Conservation (phyloP, 2,888 invertebrate genomes). For the Plagodis dolabraria region DNA sequence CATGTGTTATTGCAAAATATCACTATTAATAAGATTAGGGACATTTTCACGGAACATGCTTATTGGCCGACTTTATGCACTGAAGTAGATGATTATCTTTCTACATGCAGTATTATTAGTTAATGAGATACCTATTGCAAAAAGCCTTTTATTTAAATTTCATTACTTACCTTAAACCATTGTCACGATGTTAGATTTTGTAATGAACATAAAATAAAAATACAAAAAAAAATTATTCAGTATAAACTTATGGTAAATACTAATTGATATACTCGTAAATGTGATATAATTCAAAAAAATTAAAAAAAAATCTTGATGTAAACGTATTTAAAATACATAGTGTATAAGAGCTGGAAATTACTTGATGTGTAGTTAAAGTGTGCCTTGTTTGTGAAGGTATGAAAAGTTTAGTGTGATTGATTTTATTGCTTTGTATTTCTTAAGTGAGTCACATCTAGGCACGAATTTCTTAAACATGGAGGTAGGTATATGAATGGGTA, state of each 20-base stretch:
- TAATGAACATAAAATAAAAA: conserved; percentile 46
- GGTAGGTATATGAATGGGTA: not conserved
- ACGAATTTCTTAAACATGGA: conserved; percentile 17
- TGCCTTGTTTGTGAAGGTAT: conserved; percentile 16
- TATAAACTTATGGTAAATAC: conserved; percentile 64
- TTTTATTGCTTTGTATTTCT: not conserved
- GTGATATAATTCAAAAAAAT: conserved; percentile 62
- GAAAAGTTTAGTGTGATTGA: conserved; percentile 5
- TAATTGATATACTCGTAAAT: conserved; percentile 76
- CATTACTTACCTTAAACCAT: no score
- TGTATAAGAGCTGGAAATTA: conserved; percentile 55
- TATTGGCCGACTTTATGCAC: conserved; percentile 27
- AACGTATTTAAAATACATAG: conserved; percentile 60
- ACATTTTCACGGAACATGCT: conserved; percentile 49
- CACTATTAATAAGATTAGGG: not conserved
- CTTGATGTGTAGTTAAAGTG: conserved; percentile 22
- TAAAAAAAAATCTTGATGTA: conserved; percentile 22
- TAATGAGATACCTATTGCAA: no score
- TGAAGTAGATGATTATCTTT: not conserved
- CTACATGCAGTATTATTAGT: no score
- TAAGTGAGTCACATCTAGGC: conserved; percentile 7
- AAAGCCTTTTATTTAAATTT: no score
- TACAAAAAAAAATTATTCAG: conserved; percentile 62
- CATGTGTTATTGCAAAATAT: conserved; percentile 6
- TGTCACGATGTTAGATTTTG: conserved; percentile 56